Percentiles rank a stretch among this genome's conserved stretches.
These are phyloP conservation scores for Cotesia vestalis DNA, from an alignment of 1,140 invertebrate genomes.

Conservation along the genomic window DNA sequence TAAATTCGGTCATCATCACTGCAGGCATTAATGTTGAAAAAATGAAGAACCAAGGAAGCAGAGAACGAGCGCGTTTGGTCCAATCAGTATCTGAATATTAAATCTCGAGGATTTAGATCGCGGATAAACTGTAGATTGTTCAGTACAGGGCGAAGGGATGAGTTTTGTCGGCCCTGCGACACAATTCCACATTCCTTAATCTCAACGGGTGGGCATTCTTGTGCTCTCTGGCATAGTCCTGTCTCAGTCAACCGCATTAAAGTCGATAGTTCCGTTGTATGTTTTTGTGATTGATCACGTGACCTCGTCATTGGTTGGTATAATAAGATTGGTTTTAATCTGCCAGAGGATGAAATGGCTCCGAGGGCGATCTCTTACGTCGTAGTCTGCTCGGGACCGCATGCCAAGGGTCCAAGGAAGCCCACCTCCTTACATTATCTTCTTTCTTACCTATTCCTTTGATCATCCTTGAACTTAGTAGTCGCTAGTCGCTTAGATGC, in stretches of 20 bases:
- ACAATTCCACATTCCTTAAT: slow-evolving; percentile 65
- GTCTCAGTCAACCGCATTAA: slow-evolving; percentile 56
- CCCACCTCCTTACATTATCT: background rate
- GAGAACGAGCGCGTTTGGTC: too few relatives aligned
- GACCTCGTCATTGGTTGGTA: slow-evolving; percentile 59
- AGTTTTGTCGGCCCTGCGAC: slow-evolving; percentile 47
- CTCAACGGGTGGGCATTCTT: slow-evolving; percentile 61
- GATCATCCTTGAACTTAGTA: slow-evolving; percentile 32
- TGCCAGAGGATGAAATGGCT: slow-evolving; percentile 40
- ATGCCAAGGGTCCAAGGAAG: slow-evolving; percentile 30
- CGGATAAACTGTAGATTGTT: background rate
- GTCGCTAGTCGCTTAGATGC: background rate
- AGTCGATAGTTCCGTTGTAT: slow-evolving; percentile 61
- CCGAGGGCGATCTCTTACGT: slow-evolving; percentile 14
- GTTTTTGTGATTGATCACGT: slow-evolving; percentile 66
- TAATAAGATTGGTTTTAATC: slow-evolving; percentile 65
- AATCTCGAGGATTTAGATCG: too few relatives aligned
- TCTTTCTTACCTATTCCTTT: slow-evolving; percentile 31
- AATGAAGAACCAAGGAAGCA: too few relatives aligned
- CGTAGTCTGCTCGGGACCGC: slow-evolving; percentile 17
- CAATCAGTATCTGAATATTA: too few relatives aligned
- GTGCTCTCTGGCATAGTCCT: slow-evolving; percentile 37
- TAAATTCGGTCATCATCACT: too few relatives aligned
- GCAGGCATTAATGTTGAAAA: too few relatives aligned
- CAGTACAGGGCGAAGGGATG: slow-evolving; percentile 39